Evolutionary conservation across 92 coral and sea anemone genomes (phyloP).

Genomic region (Bergia sp.): DNA sequence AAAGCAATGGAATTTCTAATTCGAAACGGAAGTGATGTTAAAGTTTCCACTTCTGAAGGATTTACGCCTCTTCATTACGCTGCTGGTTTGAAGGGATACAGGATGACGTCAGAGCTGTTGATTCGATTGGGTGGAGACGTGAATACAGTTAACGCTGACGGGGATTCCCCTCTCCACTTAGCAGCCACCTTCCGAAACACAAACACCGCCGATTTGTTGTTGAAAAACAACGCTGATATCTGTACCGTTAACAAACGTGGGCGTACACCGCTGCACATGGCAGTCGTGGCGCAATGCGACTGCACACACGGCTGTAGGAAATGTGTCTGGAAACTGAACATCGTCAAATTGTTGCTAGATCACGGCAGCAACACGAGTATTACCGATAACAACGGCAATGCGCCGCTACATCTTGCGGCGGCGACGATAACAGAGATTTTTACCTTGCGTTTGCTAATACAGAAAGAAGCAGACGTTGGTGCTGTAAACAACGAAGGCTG

Average conservation of each 20-base stretch:
- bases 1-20: conserved; percentile 56
- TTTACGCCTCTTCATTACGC: conserved; percentile 76
- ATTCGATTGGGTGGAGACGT: conserved; percentile 66
- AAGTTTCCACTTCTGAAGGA: conserved; percentile 45
- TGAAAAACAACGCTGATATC: conserved; percentile 61
- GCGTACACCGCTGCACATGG: conserved; percentile 72
- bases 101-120: conserved; percentile 65
- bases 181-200: conserved; percentile 80
- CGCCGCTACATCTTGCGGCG: conserved; percentile 76
- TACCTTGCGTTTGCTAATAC: conserved; percentile 71
- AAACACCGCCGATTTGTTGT: conserved; percentile 68
- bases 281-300: conserved; percentile 73
- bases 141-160: conserved; percentile 62
- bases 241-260: conserved; percentile 59
- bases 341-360: conserved; percentile 74
- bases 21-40: conserved; percentile 62
- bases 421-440: conserved; percentile 74
- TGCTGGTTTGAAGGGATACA: conserved; percentile 74
- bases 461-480: conserved; percentile 66
- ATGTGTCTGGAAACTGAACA: conserved; percentile 84
- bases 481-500: conserved; percentile 74
- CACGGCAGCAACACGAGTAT: conserved; percentile 63
- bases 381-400: conserved; percentile 72
- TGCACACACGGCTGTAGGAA: conserved; percentile 84
- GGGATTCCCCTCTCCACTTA: conserved; percentile 73